Evolutionary conservation across 2,113 vertebrate genomes (phyloP).

Genomic region (Tetraodon nigroviridis): DNA sequence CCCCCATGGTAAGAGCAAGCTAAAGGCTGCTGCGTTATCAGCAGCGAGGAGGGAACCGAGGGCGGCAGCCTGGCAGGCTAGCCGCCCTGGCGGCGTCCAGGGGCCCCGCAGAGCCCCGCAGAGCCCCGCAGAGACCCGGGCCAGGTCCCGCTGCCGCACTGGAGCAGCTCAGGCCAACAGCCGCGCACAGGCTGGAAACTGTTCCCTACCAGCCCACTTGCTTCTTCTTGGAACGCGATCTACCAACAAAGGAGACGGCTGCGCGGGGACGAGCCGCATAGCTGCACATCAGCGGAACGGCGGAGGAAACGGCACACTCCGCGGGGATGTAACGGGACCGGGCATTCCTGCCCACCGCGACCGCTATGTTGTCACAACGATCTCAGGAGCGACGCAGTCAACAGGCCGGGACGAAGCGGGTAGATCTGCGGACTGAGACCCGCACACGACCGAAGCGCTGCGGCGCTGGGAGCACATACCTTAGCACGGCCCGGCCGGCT

Average conservation of each 20-base stretch:
- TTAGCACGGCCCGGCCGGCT: constrained; percentile 32
- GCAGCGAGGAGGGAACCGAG: constrained; percentile 9
- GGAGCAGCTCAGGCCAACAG: neutral
- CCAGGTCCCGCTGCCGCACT: neutral
- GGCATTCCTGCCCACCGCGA: constrained; percentile 20
- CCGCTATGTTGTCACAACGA: constrained; percentile 55
- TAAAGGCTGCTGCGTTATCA: neutral
- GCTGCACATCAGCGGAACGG: neutral
- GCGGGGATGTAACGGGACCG: constrained; percentile 30
- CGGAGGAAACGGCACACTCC: too few relatives aligned
- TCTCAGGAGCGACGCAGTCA: constrained; percentile 64
- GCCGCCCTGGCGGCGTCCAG: constrained; percentile 22
- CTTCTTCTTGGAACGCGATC: constrained; percentile 2
- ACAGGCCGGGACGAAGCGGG: constrained; percentile 68
- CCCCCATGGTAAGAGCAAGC: neutral
- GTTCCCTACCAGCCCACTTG: constrained; percentile 17
- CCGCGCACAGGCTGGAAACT: neutral
- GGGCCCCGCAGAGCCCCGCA: neutral
- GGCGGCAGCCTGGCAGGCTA: constrained; percentile 51
- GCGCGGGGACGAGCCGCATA: neutral
- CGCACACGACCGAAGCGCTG: constrained; percentile 32
- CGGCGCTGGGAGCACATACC: constrained; percentile 46
- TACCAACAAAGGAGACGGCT: constrained; percentile 1
- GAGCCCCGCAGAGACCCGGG: neutral
- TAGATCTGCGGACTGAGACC: constrained; percentile 9